Evolutionary conservation across 2,888 invertebrate species (phyloP), one percentile per base, ranked within the genome.

Genomic region (Xanthia icteritia): DNA sequence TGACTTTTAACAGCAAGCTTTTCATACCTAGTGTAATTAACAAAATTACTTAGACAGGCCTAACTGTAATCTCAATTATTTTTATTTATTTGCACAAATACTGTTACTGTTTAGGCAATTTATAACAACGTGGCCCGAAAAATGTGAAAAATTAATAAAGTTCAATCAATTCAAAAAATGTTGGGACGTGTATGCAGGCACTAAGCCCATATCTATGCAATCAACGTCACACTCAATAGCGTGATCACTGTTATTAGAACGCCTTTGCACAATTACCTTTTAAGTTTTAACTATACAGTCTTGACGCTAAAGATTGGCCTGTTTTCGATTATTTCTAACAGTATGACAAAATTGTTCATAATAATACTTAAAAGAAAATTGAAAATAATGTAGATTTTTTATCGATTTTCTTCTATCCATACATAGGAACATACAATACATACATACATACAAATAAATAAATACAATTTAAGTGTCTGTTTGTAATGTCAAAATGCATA

Each of bases 221-320:
- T 86, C 79, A 83, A 83, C 87, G 85, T 88, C 88, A 89, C 88
- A 89, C 77, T 84, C 88, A 79, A 91, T 90, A 87, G 79, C 90
- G 85, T 89, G 90, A 92, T 91, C 85, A 83, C 89, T 87, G 86
- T 89, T 91, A 92, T 92, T 91, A 91, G 86, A 77, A 83, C 83
- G 81, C 84, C 83, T 91, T 89, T 87, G 81, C 89, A 89, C 89
- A 85, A 87, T 83, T 83, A 86, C 85, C 86, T 81, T 77, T 77
- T 85, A 77, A 86, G 86, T 86, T 88, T 88, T 86, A 89, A 87
- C 80, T 65, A 63, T 79, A 74, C n/a, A 82, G 81, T 85, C 51
- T 51, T 27, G 9, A 39, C 27, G 13, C 5, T 31, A 0, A 0
- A 61, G 0, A 83, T 23, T 84, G 84, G 80, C 70, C 20, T 60